These are phyloP conservation scores for Apodemia mormo DNA, from an alignment of 2,888 invertebrate species.

Conservation along the genomic window DNA sequence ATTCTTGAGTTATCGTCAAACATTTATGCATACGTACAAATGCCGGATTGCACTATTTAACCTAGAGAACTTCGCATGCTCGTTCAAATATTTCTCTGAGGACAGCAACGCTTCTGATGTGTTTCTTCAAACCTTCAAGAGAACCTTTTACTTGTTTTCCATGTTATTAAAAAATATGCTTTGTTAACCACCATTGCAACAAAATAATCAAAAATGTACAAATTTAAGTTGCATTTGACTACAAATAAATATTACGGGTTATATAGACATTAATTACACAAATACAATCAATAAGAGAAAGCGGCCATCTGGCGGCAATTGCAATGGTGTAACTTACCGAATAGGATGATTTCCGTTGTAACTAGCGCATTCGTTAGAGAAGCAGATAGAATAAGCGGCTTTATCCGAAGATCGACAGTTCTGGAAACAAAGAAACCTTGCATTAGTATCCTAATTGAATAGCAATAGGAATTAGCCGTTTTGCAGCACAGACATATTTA, in stretches of 20 bases:
- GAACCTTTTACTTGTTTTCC: too few species aligned
- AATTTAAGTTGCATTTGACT: background rate
- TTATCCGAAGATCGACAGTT: slow-evolving; percentile 96
- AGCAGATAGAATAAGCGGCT: slow-evolving; percentile 96
- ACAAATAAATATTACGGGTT: background rate
- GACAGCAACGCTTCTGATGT: too few species aligned
- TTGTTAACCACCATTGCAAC: too few species aligned
- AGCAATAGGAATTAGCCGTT: background rate
- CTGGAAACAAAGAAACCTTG: slow-evolving; percentile 65
- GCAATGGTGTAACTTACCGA: slow-evolving; percentile 48
- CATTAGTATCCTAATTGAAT: background rate
- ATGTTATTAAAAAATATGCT: too few species aligned
- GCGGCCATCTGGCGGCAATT: background rate
- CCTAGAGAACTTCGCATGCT: too few species aligned
- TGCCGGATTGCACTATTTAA: too few species aligned
- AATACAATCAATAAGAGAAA: too few species aligned
- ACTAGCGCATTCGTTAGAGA: slow-evolving; percentile 97
- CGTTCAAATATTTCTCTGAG: too few species aligned
- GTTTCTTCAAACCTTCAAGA: too few species aligned
- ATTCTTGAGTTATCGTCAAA: too few species aligned
- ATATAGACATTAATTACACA: background rate
- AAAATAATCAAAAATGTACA: background rate
- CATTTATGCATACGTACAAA: too few species aligned
- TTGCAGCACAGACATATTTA: too few species aligned
- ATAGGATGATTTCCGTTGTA: slow-evolving; percentile 98